Evolutionary conservation across 2,113 vertebrate genomes (phyloP).

Genomic region (Dunckerocampus dactyliophorus): DNA sequence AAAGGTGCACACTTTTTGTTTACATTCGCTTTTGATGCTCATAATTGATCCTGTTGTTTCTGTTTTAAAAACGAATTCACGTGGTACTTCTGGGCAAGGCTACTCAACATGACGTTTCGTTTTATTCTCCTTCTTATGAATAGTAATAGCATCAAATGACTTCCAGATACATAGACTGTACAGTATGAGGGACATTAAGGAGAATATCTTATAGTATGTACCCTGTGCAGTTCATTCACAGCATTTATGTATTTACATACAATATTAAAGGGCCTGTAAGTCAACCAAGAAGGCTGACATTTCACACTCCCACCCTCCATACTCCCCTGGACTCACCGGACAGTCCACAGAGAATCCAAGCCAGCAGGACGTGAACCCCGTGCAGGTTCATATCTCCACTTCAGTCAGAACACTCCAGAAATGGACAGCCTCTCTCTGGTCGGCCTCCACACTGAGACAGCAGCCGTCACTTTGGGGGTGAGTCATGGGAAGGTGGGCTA

Average conservation of each 20-base stretch:
- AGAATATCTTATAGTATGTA: not conserved
- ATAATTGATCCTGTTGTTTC: no score
- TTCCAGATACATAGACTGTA: no score
- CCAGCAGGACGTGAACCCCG: constrained; percentile 26
- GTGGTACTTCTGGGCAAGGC: no score
- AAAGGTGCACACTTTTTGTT: no score
- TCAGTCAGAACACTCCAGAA: not conserved
- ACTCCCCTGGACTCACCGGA: constrained; percentile 38
- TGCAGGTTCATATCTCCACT: constrained; percentile 42
- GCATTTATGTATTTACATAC: not conserved
- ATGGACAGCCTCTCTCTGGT: constrained; percentile 19
- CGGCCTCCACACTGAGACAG: not conserved
- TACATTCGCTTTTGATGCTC: no score
- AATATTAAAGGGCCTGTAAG: not conserved
- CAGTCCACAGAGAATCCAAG: constrained; percentile 20
- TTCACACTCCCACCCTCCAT: not conserved
- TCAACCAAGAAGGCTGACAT: not conserved
- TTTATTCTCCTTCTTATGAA: no score
- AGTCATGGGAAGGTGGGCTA: constrained; percentile 9
- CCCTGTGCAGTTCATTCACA: not conserved
- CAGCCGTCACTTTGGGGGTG: constrained; percentile 6
- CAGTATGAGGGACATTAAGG: no score
- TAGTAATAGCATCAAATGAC: no score
- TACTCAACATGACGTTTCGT: no score
- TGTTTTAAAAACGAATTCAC: no score